phyloP scores from a whole-genome alignment of 1,140 invertebrate species.

The Bombus cullumanus region DNA sequence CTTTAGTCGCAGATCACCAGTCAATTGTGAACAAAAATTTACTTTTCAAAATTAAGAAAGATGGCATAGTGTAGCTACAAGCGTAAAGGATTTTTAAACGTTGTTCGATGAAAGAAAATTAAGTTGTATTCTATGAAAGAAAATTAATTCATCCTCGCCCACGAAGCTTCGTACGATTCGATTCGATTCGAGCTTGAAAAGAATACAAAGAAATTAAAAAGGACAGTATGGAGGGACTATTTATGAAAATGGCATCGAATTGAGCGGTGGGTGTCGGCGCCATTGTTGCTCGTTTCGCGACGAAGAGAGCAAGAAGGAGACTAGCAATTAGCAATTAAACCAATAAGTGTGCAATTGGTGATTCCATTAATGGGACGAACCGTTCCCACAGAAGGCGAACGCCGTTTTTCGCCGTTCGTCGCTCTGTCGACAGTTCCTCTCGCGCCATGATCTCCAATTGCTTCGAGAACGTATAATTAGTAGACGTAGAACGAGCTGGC shows the following conservation, averaged over 20 bases:
- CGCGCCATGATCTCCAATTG: slow-evolving; percentile 51
- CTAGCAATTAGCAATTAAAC: slow-evolving; percentile 80
- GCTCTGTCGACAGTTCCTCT: slow-evolving; percentile 53
- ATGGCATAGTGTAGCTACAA: too few relatives aligned
- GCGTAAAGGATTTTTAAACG: too few relatives aligned
- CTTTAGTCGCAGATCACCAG: too few relatives aligned
- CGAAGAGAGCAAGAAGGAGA: slow-evolving; percentile 49
- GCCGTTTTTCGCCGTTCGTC: slow-evolving; percentile 59
- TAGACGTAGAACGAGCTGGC: slow-evolving; percentile 30
- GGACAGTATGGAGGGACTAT: not conserved
- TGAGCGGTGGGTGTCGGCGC: slow-evolving; percentile 68
- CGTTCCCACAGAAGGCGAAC: slow-evolving; percentile 72
- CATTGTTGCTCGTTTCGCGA: slow-evolving; percentile 54
- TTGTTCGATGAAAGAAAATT: too few relatives aligned
- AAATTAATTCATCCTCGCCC: slow-evolving; percentile 52
- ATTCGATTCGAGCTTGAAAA: not conserved
- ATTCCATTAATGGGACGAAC: slow-evolving; percentile 75
- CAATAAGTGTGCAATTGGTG: slow-evolving; percentile 79
- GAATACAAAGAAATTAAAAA: not conserved
- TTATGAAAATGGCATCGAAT: slow-evolving; percentile 64
- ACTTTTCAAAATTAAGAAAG: too few relatives aligned
- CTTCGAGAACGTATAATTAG: slow-evolving; percentile 64
- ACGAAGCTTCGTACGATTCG: slow-evolving; percentile 37
- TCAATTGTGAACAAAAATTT: too few relatives aligned
- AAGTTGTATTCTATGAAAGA: not conserved